These are phyloP conservation scores for Alexandromys fortis DNA, from an alignment of 2,113 vertebrate genomes.

Conservation along the genomic window DNA sequence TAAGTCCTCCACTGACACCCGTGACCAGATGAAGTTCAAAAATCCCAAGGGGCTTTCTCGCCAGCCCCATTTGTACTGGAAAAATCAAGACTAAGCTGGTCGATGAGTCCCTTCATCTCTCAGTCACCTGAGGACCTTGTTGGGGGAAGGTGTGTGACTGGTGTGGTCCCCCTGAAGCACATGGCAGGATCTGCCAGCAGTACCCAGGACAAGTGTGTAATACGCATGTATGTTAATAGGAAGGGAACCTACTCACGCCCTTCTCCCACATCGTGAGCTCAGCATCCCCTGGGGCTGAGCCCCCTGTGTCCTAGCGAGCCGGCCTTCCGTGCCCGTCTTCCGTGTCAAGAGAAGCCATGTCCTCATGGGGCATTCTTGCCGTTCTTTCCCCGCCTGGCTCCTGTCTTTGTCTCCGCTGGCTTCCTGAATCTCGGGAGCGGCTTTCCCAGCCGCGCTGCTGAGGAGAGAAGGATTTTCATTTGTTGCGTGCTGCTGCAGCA, in stretches of 20 bases:
- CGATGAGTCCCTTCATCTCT: no score
- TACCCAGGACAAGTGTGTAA: background rate
- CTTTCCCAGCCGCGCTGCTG: background rate
- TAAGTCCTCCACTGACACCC: background rate
- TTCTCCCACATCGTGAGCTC: background rate
- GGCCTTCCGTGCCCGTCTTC: background rate
- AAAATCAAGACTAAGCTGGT: background rate
- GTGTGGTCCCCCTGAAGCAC: no score
- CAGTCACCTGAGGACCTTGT: background rate
- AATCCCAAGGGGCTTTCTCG: background rate
- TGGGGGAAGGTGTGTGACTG: rapidly evolving
- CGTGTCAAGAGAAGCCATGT: background rate
- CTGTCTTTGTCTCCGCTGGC: background rate
- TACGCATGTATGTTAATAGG: rapidly evolving
- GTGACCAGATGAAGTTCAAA: background rate
- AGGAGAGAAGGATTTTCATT: background rate
- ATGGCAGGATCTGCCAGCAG: background rate
- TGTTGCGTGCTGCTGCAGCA: background rate
- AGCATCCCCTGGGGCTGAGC: background rate
- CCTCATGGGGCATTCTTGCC: rapidly evolving
- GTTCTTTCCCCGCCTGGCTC: background rate
- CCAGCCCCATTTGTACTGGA: background rate
- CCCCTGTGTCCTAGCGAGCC: background rate
- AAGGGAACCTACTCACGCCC: background rate
- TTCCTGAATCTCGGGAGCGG: background rate